A percentile compares a stretch with the other conserved stretches of the same genome.
phyloP scores from a whole-genome alignment of 2,797 vertebrate species.

The Artibeus lituratus region DNA sequence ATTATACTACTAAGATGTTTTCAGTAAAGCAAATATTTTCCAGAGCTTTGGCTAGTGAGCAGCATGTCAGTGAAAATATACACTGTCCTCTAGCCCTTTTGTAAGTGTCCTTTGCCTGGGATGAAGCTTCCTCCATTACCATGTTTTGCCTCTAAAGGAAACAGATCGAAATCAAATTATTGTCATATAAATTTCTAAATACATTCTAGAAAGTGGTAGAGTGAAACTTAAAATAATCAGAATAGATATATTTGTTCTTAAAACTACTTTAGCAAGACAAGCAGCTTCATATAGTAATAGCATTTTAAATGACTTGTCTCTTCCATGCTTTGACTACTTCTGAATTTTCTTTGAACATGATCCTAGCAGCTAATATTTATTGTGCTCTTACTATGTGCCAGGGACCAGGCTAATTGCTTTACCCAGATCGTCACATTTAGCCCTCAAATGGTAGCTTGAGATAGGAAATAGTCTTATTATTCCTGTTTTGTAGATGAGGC shows the following conservation, averaged over 20 bases:
- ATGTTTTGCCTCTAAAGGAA: slow-evolving; percentile 79
- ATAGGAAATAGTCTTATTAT: background rate
- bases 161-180: slow-evolving; percentile 59
- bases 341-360: slow-evolving; percentile 11
- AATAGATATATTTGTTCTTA: background rate
- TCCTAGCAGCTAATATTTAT: background rate
- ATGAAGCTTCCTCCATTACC: slow-evolving; percentile 78
- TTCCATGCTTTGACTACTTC: background rate
- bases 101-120: slow-evolving; percentile 80
- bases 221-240: background rate
- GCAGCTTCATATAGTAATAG: slow-evolving; percentile 65
- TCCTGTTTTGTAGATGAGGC: background rate
- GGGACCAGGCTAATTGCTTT: background rate
- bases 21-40: slow-evolving; percentile 81
- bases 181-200: background rate
- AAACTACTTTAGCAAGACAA: slow-evolving; percentile 62
- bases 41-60: slow-evolving; percentile 80
- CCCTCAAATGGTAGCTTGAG: background rate
- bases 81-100: slow-evolving; percentile 79
- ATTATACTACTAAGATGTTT: slow-evolving; percentile 82
- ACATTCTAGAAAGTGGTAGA: background rate
- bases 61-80: slow-evolving; percentile 82
- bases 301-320: slow-evolving; percentile 14
- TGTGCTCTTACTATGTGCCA: background rate
- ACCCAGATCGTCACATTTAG: background rate